phyloP scores from a whole-genome alignment of 37 sponge, comb jelly and placozoan genomes.

The Spongilla lacustris region DNA sequence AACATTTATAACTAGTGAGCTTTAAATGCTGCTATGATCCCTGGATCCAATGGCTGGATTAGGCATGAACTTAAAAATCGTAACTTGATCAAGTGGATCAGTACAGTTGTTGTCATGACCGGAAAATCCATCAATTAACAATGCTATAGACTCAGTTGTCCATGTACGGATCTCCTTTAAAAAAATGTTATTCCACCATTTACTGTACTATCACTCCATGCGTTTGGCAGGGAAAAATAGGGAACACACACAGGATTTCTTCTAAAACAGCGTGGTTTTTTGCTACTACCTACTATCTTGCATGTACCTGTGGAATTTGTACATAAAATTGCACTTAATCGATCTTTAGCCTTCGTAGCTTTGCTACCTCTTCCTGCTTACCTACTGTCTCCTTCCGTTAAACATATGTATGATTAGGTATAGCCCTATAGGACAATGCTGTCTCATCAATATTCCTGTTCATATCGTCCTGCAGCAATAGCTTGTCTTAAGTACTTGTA shows the following conservation, averaged over 20 bases:
- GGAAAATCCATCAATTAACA: too few species aligned
- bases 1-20: too few species aligned
- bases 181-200: too few species aligned
- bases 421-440: constrained; percentile 39
- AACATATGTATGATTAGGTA: constrained; percentile 33
- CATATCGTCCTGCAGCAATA: constrained; percentile 23
- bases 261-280: neutral
- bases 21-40: constrained; percentile 62
- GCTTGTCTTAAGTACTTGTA: constrained; percentile 32
- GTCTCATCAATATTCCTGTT: constrained; percentile 56
- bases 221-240: too few species aligned
- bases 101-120: too few species aligned
- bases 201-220: too few species aligned
- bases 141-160: too few species aligned
- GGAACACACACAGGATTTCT: neutral
- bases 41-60: constrained; percentile 78
- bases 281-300: neutral
- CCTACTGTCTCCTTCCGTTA: neutral
- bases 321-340: neutral
- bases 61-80: constrained; percentile 23
- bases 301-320: neutral
- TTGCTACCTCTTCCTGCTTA: neutral
- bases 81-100: too few species aligned
- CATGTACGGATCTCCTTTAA: too few species aligned
- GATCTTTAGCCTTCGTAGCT: neutral